Percentiles rank a stretch among this genome's conserved stretches.
Evolutionary conservation across 2,797 vertebrate species (phyloP).

Genomic region (Agapornis canus): DNA sequence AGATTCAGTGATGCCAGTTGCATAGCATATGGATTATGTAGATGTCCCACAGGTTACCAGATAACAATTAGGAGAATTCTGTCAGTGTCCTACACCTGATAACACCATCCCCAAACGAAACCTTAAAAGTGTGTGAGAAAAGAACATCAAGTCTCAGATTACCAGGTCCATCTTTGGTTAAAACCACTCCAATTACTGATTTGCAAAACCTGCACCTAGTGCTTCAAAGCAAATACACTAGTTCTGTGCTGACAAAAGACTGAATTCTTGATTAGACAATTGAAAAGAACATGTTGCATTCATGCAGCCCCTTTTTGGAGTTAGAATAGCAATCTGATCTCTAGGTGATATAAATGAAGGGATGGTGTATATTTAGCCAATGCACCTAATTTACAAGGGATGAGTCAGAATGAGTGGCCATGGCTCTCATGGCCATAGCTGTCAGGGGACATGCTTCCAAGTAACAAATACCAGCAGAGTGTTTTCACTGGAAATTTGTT

Average conservation of each 20-base stretch:
- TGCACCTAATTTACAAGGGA: not conserved
- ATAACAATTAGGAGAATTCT: not conserved
- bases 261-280: not conserved
- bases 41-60: not conserved
- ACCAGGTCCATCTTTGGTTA: not conserved
- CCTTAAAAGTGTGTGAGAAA: not conserved
- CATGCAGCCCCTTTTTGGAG: not conserved
- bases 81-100: not conserved
- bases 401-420: rapidly evolving
- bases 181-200: rapidly evolving
- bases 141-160: not conserved
- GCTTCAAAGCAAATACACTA: not conserved
- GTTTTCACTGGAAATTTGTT: not conserved
- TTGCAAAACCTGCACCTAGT: not conserved
- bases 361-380: not conserved
- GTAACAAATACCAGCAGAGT: not conserved
- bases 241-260: not conserved
- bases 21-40: not conserved
- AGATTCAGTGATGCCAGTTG: not conserved
- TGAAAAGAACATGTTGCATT: not conserved
- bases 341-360: not conserved
- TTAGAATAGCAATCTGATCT: not conserved
- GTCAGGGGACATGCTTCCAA: not conserved
- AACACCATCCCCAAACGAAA: not conserved
- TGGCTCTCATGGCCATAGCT: not conserved